Base-by-base conservation (phyloP, 2,888 invertebrate genomes). In the Caenorhabditis imperialis region DNA sequence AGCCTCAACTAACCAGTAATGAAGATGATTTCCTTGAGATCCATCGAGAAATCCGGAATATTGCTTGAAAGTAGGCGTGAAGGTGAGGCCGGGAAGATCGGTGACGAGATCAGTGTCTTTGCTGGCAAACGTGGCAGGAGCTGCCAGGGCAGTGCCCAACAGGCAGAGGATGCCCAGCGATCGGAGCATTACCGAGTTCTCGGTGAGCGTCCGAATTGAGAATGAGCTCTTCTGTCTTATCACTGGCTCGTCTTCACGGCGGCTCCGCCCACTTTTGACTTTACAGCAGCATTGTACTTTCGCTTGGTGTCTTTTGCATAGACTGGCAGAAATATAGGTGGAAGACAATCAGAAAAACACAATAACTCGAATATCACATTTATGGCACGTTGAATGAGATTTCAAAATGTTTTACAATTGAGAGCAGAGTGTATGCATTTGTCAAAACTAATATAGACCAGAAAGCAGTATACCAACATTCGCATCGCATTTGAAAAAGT, bases 41-140 rank as follows among this genome's bases (percentile, higher is more conserved):
- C 77, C 82, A 58, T 81, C 73, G 12, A 85, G 60, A 62, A 73
- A 90, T 14, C 90, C 90, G n/a, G 90, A 90, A 75, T 89, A 90
- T 42, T 89, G 90, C 54, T 87, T 88, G 85, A 89, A 90, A 16
- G 63, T 81, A 3, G 80, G 78, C 3, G 63, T 62, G 55, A 83
- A 85, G 0, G 79, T 75, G 8, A 85, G 69, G 14, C 83, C 82
- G 16, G 84, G 84, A 35, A 83, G 72, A 54, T 61, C 48, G 2
- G 63, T 72, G 20, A 84, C 54, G 55, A 78, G 67, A 71, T 83
- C 84, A n/a, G 57, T 57, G 7, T 27, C 38, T 51, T 78, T 76
- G 16, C 33, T 44, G 20, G 69, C 76, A 42, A 61, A 20, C 22
- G 54, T 57, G 5, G 60, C 53, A 38, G 58, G 38, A 30, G 47